Percentiles rank a stretch among this genome's conserved stretches.
Evolutionary conservation across 2,888 invertebrate genomes (phyloP).

Genomic region (Hirtodrosophila confusa): DNA sequence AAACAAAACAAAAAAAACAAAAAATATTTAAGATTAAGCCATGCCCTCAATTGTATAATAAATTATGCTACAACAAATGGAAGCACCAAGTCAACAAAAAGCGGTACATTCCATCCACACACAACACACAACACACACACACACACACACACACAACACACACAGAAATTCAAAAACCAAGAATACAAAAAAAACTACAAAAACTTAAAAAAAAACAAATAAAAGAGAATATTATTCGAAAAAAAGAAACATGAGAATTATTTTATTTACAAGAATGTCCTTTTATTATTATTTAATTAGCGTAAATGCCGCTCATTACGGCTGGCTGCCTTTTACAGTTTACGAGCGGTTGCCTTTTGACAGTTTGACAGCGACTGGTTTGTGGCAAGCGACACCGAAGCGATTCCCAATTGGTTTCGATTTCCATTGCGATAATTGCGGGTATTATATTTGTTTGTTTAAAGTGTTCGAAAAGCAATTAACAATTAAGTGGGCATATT

Average conservation of each 20-base stretch:
- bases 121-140: conserved; percentile 41
- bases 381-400: conserved; percentile 7
- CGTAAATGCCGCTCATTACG: conserved; percentile 33
- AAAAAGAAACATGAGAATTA: conserved; percentile 57
- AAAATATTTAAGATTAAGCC: conserved; percentile 75
- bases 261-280: conserved; percentile 46
- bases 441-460: conserved; percentile 67
- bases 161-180: conserved; percentile 51
- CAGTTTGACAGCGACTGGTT: conserved; percentile 61
- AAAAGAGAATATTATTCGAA: conserved; percentile 80
- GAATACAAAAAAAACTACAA: conserved; percentile 63
- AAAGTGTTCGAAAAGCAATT: conserved; percentile 76
- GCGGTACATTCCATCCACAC: conserved; percentile 70
- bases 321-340: conserved; percentile 30
- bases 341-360: conserved; percentile 47
- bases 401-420: conserved; percentile 29
- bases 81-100: conserved; percentile 75
- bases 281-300: conserved; percentile 69
- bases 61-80: conserved; percentile 68
- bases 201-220: conserved; percentile 73
- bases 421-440: conserved; percentile 59
- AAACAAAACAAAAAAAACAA: conserved; percentile 25
- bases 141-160: conserved; percentile 36
- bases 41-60: conserved; percentile 82
- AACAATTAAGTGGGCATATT: conserved; percentile 72